Evolutionary conservation across 2,113 vertebrate species (phyloP), one percentile per base, ranked within the genome.

Genomic region (Phalacrocorax carbo): DNA sequence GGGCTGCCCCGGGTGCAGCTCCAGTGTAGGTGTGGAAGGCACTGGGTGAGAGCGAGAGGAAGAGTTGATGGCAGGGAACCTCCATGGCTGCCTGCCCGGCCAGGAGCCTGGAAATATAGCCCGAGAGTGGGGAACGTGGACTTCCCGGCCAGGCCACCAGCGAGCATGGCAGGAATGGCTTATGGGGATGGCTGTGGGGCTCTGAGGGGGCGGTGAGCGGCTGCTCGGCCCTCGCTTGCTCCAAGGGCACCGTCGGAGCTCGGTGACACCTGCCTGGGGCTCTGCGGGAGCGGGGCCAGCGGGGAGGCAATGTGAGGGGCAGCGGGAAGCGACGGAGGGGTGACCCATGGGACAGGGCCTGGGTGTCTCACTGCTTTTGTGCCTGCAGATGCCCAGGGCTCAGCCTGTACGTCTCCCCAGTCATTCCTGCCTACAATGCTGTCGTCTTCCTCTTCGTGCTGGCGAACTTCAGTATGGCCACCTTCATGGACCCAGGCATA

Each of bases 401-500:
- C 87, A 99, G 99, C 72, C 98, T 99, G 75, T 94, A 97, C 80
- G 92, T 99, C 71, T 99, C 99, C 86, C 98, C 98, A 11, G 82
- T 98, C 95, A 99, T 99, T 97, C 99, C 99, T 6, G 93, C 99
- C 96, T 99, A 99, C 98, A 99, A 98, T 98, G 98, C 98, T 0
- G 94, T 99, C 60, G 98, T 99, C 97, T 99, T 99, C 97, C 98
- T 99, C 94, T 99, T 99, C 60, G 99, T 99, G 68, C 98, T 99
- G 96, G 99, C 99, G 97, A 99, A 99, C 98, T 99, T 99, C 98
- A 99, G 99, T 95, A 99, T 99, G 99, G 99, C 99, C 95, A 99
- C 99, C 44, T 99, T 99, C 97, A 99, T 99, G 99, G 99, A 99
- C 97, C 99, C 99, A 1, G 99, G 99, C 87, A 98, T 99, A 96